phyloP scores from a whole-genome alignment of 2,888 invertebrate species.

The Nipponacmea schrenckii region DNA sequence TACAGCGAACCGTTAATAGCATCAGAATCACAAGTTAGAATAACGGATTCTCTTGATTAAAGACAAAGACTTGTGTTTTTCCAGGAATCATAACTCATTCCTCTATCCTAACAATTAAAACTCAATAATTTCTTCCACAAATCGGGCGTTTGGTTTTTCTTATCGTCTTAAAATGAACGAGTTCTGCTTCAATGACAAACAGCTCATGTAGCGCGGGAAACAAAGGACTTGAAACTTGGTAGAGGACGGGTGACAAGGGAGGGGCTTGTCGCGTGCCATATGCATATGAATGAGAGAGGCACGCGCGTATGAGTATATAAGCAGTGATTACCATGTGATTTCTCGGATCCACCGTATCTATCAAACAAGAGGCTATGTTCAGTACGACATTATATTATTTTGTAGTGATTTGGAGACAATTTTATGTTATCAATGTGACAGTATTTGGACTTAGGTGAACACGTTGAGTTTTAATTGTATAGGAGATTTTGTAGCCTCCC shows the following conservation, averaged over 20 bases:
- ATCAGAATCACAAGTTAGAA: neutral
- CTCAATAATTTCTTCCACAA: constrained; percentile 15
- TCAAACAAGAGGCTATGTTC: neutral
- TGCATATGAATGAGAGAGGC: constrained; percentile 23
- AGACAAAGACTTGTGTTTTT: neutral
- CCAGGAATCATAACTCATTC: neutral
- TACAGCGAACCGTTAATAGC: neutral
- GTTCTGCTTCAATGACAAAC: constrained; percentile 5
- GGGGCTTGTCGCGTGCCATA: constrained; percentile 16
- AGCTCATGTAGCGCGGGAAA: constrained; percentile 14
- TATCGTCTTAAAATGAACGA: constrained; percentile 14
- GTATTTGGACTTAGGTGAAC: neutral
- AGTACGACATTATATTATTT: neutral
- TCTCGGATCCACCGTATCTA: neutral
- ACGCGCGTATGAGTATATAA: constrained; percentile 1
- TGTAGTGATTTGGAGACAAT: neutral
- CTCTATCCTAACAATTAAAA: constrained; percentile 11
- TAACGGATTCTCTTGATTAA: neutral
- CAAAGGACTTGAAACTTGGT: constrained; percentile 12
- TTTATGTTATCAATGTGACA: neutral
- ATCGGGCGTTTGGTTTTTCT: constrained; percentile 17
- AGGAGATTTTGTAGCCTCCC: neutral
- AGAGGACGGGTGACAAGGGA: constrained; percentile 16
- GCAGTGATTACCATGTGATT: neutral
- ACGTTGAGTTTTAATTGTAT: neutral